Base-by-base conservation (phyloP, 2,797 vertebrate species). In the Cryptoprocta ferox region DNA sequence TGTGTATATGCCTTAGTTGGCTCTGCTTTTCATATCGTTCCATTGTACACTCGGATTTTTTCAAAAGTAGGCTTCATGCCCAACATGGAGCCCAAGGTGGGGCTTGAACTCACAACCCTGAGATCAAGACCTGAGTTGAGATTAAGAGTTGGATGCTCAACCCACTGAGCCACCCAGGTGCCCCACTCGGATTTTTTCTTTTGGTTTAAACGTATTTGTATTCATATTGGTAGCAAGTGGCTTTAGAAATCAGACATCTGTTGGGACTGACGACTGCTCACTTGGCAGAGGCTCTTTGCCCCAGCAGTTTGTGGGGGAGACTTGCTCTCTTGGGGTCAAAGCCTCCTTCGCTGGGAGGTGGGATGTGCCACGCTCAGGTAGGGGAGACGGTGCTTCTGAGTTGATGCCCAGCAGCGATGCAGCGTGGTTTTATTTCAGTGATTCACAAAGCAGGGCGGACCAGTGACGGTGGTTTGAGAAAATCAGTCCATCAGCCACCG, bases 301-400 rank as follows among this genome's bases (percentile, higher is more conserved):
- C 0, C 0, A 0, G 70, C n/a, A 21, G n/a, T n/a, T 19, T 9
- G 0, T 2, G 18, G 12, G 71, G 35, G 24, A 35, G 35, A 39
- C 28, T 6, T 0, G 4, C 2, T 30, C 16, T n/a, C 37, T 13
- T 10, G 4, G 30, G 28, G 9, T 16, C 0, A 0, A 9, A 15
- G 15, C 56, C 68, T 78, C 21, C 50, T 18, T 32, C 28, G 30
- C 21, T 4, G 14, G 21, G 28, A 12, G 6, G 26, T 12, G 66
- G 28, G 15, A 39, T 3, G 0, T 1, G 28, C 37, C 0, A 2
- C 39, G 56, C 21, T 28, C 5, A 4, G 39, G 37, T 79, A 26
- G 42, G 59, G 70, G 15, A 53, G 80, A 21, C 11, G 26, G 35
- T 8, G 11, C 12, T n/a, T 63, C 30, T 18, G 11, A 18, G 63